Base-by-base conservation (phyloP, 2,113 vertebrate species). In the Austrofundulus limnaeus region DNA sequence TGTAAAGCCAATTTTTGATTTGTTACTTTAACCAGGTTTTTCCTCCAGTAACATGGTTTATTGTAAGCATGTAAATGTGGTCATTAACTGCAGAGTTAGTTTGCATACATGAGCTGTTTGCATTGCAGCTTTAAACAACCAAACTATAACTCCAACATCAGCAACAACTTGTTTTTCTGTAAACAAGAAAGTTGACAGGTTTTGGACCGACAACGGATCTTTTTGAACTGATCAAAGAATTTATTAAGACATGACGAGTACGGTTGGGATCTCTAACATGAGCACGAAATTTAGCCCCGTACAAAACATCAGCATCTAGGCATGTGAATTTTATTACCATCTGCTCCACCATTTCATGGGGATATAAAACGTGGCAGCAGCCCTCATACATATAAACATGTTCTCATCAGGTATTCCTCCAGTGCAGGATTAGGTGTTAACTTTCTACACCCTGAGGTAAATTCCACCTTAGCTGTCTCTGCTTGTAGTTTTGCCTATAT, bases 371-470 rank as follows among this genome's bases (percentile, higher is more conserved):
- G 60, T 68, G 69, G 65, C 76, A 73, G 68, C 62, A 34, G 8
- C 39, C 23, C 78, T 85, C 83, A 87, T 84, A 67, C 87, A 89
- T 89, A 89, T 78, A 85, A 89, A 90, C 78, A 85, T 86, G 75
- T 38, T 20, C 82, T 88, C 74, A 78, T 87, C 87, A 83, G 72
- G 85, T 84, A 89, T 90, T 88, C 85, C 81, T 75, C 62, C 41
- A 39, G 51, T 59, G 73, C 53, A 62, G 75, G 76, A 77, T 83
- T 75, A 76, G 77, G 63, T 61, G 82, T 85, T 80, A 85, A 81
- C 82, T 77, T 70, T 75, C 43, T 14, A 13, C 60, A 80, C 69
- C 86, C 75, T 6, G 48, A 84, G 81, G 84, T 84, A 61, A 80
- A 75, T 75, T 77, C 71, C 64, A 74, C 79, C 82, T 66, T 78